Evolutionary conservation across 2,113 vertebrate genomes (phyloP), one percentile per base, ranked within the genome.

Genomic region (Potamarius usumacintae): DNA sequence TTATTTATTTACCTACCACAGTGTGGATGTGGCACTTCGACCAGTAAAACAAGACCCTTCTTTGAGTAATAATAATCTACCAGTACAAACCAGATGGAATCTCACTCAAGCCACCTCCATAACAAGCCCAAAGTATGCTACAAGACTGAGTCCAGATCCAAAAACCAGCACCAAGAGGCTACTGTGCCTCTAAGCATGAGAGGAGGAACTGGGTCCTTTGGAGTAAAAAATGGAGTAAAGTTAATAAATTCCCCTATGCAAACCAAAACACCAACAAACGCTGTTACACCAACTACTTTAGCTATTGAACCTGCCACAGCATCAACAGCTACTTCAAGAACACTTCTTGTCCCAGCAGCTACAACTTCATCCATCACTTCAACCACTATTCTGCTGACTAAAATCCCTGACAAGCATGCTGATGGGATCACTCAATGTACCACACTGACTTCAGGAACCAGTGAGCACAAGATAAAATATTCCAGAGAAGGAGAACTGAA

Each of bases 61-160:
- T 50, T 85, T 74, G 20, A 77, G 20, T 14, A 79, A 55, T 79
- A 79, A 79, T 27, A 79, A 55, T 55, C 25, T 55, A 79, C 52
- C 7, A 55, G 27, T 7, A 0, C 15, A 84, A 86, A 42, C 74
- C 85, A 82, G 4, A 84, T 87, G 81, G 74, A 87, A 18, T 81
- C 82, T 42, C 42, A 12, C 15, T 52, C 71, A 83, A 15, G 2
- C 27, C 84, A 80, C 78, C 55, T 7, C 8, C 76, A 90, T 20
- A 72, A 85, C 18, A 82, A 91, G 30, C 50, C 87, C 0, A 89
- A 90, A 1, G 11, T 63, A 42, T 88, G 71, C 76, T 88, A 69
- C 83, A 80, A 88, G 53, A 22, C 17, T 5, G 92, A 93, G 86
- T 90, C 91, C 34, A 92, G 91, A 82, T 74, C 90, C 88, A 15